Percentiles rank a stretch among this genome's conserved stretches.
Evolutionary conservation across 2,113 vertebrate species (phyloP).

Genomic region (Centropus unirufus): DNA sequence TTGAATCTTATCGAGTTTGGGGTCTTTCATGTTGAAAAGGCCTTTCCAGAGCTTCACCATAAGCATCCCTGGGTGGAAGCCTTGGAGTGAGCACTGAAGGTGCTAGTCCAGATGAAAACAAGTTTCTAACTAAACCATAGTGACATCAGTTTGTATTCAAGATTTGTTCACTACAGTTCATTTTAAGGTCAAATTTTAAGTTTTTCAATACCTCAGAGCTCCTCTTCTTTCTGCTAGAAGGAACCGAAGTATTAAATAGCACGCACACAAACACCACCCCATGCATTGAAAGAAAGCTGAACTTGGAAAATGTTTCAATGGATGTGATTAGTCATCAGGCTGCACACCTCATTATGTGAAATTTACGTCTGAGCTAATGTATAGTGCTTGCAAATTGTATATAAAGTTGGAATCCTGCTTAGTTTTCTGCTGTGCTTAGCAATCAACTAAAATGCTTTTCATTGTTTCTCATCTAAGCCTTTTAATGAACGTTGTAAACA

Average conservation of each 20-base stretch:
- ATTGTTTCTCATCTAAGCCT: background rate
- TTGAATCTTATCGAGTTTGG: background rate
- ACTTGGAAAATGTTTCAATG: background rate
- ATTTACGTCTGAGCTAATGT: slow-evolving; percentile 14
- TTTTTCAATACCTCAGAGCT: background rate
- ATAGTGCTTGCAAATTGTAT: slow-evolving; percentile 19
- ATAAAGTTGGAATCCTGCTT: slow-evolving; percentile 43
- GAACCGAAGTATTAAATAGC: background rate
- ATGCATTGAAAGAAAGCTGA: background rate
- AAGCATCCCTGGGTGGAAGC: background rate
- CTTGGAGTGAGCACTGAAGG: background rate
- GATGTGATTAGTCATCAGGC: background rate
- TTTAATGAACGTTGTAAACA: slow-evolving; percentile 11
- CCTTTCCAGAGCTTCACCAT: background rate
- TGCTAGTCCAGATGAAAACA: background rate
- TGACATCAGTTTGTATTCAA: background rate
- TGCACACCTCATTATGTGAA: slow-evolving; percentile 35
- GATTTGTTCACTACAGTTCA: background rate
- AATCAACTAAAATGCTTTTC: slow-evolving; percentile 30
- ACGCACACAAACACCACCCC: background rate
- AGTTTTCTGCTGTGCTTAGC: slow-evolving; percentile 47
- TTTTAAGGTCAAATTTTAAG: background rate
- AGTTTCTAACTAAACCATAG: background rate
- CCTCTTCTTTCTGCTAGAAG: background rate
- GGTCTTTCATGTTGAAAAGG: background rate